Base-by-base conservation (phyloP, 2,113 vertebrate genomes). In the Cyrtonyx montezumae region DNA sequence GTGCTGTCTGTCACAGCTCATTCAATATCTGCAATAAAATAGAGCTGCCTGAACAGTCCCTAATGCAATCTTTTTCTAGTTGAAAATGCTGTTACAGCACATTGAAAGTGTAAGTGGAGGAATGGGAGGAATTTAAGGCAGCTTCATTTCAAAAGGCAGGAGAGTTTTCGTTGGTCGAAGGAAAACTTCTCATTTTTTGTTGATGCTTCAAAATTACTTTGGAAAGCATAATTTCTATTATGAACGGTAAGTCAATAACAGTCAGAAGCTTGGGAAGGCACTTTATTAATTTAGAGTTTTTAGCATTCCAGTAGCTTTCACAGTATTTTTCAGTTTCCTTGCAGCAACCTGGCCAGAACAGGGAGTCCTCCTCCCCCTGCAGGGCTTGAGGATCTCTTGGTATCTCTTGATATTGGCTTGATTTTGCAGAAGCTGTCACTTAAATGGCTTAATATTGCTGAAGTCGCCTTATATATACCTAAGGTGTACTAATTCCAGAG, bases 11-110 rank as follows among this genome's bases (percentile, higher is more conserved):
- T 78, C 73, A 83, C 71, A 88, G 92, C 73, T 65, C 82, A 75
- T 65, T 91, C 90, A 34, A 30, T 30, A 67, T 1, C 75, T 74
- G 61, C 88, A 91, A 3, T 55, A 80, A 83, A 85, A 82, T 43
- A 74, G 63, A 93, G 87, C 90, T 87, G 81, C 87, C 65, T 88
- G 85, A 83, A 73, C 23, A 69, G 70, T 69, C 75, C 79, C 79
- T 69, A 61, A 2, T 40, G 88, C 34, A 56, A 13, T 8, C 18
- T 51, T 80, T 85, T 95, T 56, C 56, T 34, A 71, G 63, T 5
- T 42, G 79, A 88, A 94, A 91, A 63, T 23, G 59, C 49, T 63
- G 32, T 83, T 90, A 59, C 61, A 91, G 92, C 76, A 93, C 46
- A 40, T 21, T 49, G 76, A 43, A 79, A 77, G 49, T 32, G 2